phyloP scores from a whole-genome alignment of 2,113 vertebrate genomes.

The Atlantisia rogersi region DNA sequence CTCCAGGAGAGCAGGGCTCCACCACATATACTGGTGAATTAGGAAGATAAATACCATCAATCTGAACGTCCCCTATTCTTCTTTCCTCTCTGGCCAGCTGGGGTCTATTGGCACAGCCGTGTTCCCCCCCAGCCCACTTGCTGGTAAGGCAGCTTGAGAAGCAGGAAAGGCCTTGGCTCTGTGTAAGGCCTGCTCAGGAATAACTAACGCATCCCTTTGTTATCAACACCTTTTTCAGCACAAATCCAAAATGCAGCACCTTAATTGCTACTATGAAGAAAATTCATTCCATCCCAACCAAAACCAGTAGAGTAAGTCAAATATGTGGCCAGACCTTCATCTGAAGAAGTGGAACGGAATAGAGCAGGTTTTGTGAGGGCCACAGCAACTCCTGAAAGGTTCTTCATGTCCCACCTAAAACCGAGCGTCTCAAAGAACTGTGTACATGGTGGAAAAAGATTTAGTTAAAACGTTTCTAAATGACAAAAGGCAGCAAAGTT shows the following conservation, averaged over 20 bases:
- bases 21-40: accelerated
- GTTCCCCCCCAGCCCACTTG: no score
- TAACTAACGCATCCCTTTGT: neutral
- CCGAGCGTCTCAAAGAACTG: neutral
- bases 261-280: neutral
- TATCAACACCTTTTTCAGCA: neutral
- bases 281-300: neutral
- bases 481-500: neutral
- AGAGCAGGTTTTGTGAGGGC: neutral
- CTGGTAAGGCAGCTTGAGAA: neutral
- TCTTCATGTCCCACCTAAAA: neutral
- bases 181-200: neutral
- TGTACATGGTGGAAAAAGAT: neutral
- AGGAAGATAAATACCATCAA: neutral
- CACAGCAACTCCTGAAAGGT: accelerated
- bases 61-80: neutral
- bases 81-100: neutral
- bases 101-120: neutral
- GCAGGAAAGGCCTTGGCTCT: neutral
- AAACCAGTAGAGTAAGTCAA: neutral
- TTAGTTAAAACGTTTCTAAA: neutral
- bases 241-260: neutral
- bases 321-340: neutral
- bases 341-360: neutral
- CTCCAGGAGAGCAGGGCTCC: neutral